These are phyloP conservation scores for Heliconius erato DNA, from an alignment of 2,888 invertebrate species.

Conservation along the genomic window DNA sequence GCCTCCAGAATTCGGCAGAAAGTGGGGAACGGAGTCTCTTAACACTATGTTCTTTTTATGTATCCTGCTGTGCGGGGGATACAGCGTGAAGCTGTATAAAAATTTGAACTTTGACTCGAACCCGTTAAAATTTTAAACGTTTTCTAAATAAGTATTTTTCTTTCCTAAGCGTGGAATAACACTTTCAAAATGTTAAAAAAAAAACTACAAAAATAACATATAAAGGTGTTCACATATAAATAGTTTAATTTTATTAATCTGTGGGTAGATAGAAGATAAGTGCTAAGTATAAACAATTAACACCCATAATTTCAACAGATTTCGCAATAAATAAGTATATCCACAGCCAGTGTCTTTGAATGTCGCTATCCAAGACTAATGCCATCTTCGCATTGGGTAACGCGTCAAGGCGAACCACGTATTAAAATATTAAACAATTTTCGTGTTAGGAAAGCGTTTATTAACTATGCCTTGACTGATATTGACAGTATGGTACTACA, in stretches of 20 bases:
- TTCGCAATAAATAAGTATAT: constrained; percentile 67
- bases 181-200: too few relatives aligned
- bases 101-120: too few relatives aligned
- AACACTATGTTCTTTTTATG: too few relatives aligned
- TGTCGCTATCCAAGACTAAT: constrained; percentile 65
- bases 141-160: too few relatives aligned
- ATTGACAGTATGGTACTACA: constrained; percentile 50
- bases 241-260: neutral
- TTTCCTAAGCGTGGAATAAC: too few relatives aligned
- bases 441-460: constrained; percentile 69
- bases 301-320: constrained; percentile 30
- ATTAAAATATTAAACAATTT: constrained; percentile 77
- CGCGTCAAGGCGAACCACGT: constrained; percentile 77
- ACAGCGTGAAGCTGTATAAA: too few relatives aligned
- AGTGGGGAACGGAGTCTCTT: too few relatives aligned
- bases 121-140: too few relatives aligned
- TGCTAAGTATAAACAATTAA: constrained; percentile 1
- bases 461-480: constrained; percentile 62
- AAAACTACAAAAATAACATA: neutral
- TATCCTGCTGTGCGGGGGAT: too few relatives aligned
- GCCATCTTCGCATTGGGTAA: constrained; percentile 77
- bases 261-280: neutral
- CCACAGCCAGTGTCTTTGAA: constrained; percentile 57
- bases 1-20: too few relatives aligned
- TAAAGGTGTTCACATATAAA: neutral